Evolutionary conservation across 2,888 invertebrate species (phyloP), one percentile per base, ranked within the genome.

Genomic region (Epinotia bilunana): DNA sequence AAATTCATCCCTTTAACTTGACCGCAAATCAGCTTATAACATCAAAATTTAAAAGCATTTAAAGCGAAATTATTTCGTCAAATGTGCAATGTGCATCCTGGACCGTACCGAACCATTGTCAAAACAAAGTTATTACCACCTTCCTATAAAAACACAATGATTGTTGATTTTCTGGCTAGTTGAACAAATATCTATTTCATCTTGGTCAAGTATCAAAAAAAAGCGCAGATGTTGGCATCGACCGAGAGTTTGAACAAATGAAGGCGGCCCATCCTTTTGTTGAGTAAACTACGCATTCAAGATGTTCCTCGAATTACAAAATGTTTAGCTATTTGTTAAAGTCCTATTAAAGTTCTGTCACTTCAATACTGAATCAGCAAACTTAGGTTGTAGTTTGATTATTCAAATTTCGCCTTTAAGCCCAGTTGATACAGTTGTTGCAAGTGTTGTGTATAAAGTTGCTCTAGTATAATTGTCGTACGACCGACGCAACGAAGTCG

Each of bases 251-350:
- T 80, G 83, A 85, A 91, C 89, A 92, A 91, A 86, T 84, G 82
- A 80, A 83, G 86, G 83, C 83, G 87, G 87, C 88, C 84, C 85
- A 81, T 86, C 89, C 82, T 72, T 87, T 93, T 93, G 92, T 93
- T 89, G 87, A 88, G 83, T 86, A 89, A 91, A 91, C 90, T 89
- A 89, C 86, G 89, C 87, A 90, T 92, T 91, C 87, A 90, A 89
- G 86, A 88, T 88, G 88, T 94, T 93, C 93, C 83, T 84, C 91
- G 93, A 93, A 93, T 93, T 88, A 91, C 90, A 89, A 91, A 93
- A 91, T 91, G 90, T 90, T 94, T 93, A 91, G 91, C 90, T 92
- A 93, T 94, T 93, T 93, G 93, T 94, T 92, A 93, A 91, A 93
- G 85, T 91, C 90, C 91, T 89, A 93, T 94, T 93, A 92, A 75